phyloP scores from a whole-genome alignment of 35 echinoderm and acorn worm species.

The Stichopus chloronotus region DNA sequence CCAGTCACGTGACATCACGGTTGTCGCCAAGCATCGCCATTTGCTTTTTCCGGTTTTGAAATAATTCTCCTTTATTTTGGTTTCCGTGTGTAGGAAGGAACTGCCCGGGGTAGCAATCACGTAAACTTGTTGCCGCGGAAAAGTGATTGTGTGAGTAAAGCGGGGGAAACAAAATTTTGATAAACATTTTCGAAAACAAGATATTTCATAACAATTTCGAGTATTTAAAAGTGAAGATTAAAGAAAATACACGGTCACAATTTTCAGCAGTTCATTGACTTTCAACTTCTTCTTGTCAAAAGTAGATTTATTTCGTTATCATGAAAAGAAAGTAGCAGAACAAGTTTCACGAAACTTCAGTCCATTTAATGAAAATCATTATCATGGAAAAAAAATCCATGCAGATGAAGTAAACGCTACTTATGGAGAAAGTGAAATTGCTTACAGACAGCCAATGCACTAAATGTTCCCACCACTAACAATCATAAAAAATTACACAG shows the following conservation, averaged over 20 bases:
- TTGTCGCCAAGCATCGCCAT: not conserved
- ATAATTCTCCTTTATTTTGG: slow-evolving; percentile 14
- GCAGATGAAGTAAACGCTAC: no score
- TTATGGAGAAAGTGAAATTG: no score
- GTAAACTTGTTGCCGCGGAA: slow-evolving; percentile 3
- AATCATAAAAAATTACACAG: no score
- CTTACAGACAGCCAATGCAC: no score
- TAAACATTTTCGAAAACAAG: not conserved
- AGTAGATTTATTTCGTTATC: no score
- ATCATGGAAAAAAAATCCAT: no score
- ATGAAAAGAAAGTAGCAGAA: no score
- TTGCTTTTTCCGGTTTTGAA: slow-evolving; percentile 27
- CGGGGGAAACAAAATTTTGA: not conserved
- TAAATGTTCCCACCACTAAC: no score
- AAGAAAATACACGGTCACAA: not conserved
- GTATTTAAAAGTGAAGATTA: no score
- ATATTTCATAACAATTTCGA: no score
- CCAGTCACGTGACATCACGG: not conserved
- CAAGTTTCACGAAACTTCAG: no score
- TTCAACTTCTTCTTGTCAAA: not conserved
- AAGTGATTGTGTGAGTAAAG: not conserved
- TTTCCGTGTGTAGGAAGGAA: not conserved
- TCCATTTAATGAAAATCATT: no score
- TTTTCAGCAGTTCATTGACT: not conserved
- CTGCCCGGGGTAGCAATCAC: slow-evolving; percentile 31